A percentile compares a stretch with the other conserved stretches of the same genome.
phyloP scores from a whole-genome alignment of 2,888 invertebrate species.

The Lepas anatifera region DNA sequence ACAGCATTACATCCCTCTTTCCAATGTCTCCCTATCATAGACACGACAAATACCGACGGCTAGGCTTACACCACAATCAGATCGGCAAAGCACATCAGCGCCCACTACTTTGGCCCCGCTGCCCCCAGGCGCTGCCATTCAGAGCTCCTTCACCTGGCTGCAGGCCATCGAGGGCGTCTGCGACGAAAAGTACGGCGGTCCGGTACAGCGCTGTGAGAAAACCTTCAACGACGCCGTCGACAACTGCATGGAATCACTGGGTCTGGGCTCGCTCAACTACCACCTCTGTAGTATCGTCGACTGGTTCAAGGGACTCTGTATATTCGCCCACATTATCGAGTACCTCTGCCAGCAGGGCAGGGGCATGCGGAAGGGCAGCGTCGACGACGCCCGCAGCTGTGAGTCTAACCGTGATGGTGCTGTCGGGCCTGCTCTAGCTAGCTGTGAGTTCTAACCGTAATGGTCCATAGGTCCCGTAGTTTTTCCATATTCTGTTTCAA shows the following conservation, averaged over 20 bases:
- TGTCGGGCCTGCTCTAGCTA: too few relatives aligned
- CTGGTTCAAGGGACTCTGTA: slow-evolving; percentile 10
- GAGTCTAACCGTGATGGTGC: too few relatives aligned
- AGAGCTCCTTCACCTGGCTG: slow-evolving; percentile 56
- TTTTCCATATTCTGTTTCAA: too few relatives aligned
- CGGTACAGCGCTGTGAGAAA: slow-evolving; percentile 54
- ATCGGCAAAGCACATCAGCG: too few relatives aligned
- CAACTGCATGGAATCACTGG: slow-evolving; percentile 48
- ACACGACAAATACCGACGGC: too few relatives aligned
- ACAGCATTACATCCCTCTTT: too few relatives aligned
- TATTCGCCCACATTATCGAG: neutral
- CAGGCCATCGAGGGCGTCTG: slow-evolving; percentile 53
- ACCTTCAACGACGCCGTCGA: slow-evolving; percentile 48
- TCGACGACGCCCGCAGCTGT: slow-evolving; percentile 7
- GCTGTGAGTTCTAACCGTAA: too few relatives aligned
- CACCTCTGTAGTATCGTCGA: slow-evolving; percentile 8
- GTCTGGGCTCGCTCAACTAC: slow-evolving; percentile 27
- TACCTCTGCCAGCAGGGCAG: neutral
- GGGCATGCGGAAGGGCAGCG: neutral
- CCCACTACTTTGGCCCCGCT: too few relatives aligned
- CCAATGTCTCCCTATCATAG: too few relatives aligned
- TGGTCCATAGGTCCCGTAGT: too few relatives aligned
- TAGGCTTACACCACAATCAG: too few relatives aligned
- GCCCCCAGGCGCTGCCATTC: slow-evolving; percentile 52
- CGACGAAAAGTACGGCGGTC: slow-evolving; percentile 60